Evolutionary conservation across 64 coral and sea anemone species (phyloP), one percentile per base, ranked within the genome.

Genomic region (Pachyseris speciosa): DNA sequence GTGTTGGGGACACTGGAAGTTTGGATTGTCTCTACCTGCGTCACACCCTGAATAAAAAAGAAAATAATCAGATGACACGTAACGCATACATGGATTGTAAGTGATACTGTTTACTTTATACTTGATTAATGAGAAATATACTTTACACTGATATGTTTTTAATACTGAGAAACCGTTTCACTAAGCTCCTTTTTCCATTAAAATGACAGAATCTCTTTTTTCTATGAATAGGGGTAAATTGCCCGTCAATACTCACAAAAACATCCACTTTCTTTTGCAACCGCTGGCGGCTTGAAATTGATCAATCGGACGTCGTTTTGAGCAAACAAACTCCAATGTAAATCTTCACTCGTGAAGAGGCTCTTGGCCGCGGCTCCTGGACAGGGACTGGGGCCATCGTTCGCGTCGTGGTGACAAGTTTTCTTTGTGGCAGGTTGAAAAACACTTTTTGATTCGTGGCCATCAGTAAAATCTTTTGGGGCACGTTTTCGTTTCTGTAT

Each of bases 1-100:
- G 20, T 92, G 89, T 2, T 60, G 15, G 1, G 89, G 55, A 74
- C 89, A 92, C 25, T 74, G 80, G 25, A 80, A 80, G 4, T 47
- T 72, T 48, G 79, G 32, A 32, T 61, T 28, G 59, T 43, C 30
- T 73, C 4, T 3, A 27, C 79, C 49, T 16, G 78, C 63, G 26
- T 55, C 51, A 50, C 89, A 92, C 51, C 83, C 89, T 92, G 33
- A 53, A 38, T 48, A 5, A 8, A 26, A 87, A 32, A 45, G n/a
- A n/a, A n/a, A n/a, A n/a, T n/a, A n/a, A n/a, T n/a, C n/a, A n/a
- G n/a, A n/a, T n/a, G n/a, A n/a, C n/a, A n/a, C n/a, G n/a, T n/a
- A n/a, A n/a, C n/a, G n/a, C n/a, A n/a, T n/a, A n/a, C n/a, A n/a
- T n/a, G n/a, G n/a, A n/a, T n/a, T n/a, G n/a, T n/a, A n/a, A n/a